A percentile compares a stretch with the other conserved stretches of the same genome.
These are phyloP conservation scores for cattle (Bos taurus) DNA, from an alignment of 2,113 vertebrate genomes.

Conservation along the genomic window DNA sequence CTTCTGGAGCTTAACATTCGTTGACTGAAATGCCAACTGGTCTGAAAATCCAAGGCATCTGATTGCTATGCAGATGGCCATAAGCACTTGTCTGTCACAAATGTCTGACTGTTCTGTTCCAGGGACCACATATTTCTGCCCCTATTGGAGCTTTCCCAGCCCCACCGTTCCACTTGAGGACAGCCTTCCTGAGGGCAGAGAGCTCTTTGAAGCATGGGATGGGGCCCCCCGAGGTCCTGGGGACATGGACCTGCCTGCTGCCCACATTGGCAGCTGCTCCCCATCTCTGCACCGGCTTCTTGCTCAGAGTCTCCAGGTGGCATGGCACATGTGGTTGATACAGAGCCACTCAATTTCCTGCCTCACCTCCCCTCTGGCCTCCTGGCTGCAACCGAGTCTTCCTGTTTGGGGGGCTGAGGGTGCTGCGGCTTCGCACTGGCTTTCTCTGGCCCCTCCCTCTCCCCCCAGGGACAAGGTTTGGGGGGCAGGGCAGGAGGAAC, in stretches of 20 bases:
- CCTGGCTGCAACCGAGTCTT: constrained; percentile 33
- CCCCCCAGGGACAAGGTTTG: background rate
- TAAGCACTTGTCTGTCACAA: background rate
- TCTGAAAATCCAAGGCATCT: background rate
- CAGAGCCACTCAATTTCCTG: constrained; percentile 24
- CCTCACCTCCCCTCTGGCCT: background rate
- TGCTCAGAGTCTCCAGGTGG: background rate
- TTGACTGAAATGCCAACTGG: background rate
- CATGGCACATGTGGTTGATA: background rate
- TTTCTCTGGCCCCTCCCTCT: background rate
- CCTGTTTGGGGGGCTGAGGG: constrained; percentile 33
- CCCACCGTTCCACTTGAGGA: background rate
- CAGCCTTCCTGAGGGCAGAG: background rate
- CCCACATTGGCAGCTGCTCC: background rate
- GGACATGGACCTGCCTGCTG: background rate
- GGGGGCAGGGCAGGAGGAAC: background rate
- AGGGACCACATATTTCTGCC: background rate
- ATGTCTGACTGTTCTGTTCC: background rate
- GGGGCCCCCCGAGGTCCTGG: background rate
- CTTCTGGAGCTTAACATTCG: background rate
- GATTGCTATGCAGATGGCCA: background rate
- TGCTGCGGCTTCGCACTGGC: constrained; percentile 8
- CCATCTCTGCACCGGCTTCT: background rate
- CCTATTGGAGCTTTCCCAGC: background rate
- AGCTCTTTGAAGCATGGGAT: background rate